Conservation (phyloP, 2,888 invertebrate species). For the Ommatoiulus sabulosus region DNA sequence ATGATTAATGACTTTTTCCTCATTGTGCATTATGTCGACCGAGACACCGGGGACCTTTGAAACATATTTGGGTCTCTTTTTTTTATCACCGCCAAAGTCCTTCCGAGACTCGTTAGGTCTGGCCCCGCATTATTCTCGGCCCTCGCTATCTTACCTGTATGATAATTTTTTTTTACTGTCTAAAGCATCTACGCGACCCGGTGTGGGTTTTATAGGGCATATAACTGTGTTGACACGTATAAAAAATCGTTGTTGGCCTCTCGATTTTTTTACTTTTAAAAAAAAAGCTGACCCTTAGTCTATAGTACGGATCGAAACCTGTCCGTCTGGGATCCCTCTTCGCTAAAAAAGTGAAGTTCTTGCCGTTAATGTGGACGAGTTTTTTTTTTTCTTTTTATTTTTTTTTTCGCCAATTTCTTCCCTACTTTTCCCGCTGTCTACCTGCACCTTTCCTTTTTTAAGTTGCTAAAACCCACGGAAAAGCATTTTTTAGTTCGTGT, state of each 20-base stretch:
- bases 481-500: background rate
- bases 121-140: background rate
- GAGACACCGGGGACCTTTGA: constrained; percentile 50
- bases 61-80: constrained; percentile 41
- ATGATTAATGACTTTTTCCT: constrained; percentile 55
- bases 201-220: background rate
- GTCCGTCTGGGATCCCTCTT: constrained; percentile 41
- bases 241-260: constrained; percentile 49
- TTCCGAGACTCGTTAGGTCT: constrained; percentile 49
- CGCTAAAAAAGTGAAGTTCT: background rate
- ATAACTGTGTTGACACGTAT: constrained; percentile 52
- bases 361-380: constrained; percentile 20
- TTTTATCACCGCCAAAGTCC: constrained; percentile 22
- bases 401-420: background rate
- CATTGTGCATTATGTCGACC: constrained; percentile 38
- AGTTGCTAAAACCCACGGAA: constrained; percentile 38
- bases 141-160: constrained; percentile 50
- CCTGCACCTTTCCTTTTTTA: constrained; percentile 51
- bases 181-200: background rate
- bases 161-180: constrained; percentile 49
- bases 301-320: constrained; percentile 13
- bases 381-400: no score
- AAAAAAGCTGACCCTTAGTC: constrained; percentile 49
- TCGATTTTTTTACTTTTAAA: constrained; percentile 18
- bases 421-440: constrained; percentile 42